These are phyloP conservation scores for Phasia obesa DNA, from an alignment of 2,888 invertebrate genomes.

Conservation along the genomic window DNA sequence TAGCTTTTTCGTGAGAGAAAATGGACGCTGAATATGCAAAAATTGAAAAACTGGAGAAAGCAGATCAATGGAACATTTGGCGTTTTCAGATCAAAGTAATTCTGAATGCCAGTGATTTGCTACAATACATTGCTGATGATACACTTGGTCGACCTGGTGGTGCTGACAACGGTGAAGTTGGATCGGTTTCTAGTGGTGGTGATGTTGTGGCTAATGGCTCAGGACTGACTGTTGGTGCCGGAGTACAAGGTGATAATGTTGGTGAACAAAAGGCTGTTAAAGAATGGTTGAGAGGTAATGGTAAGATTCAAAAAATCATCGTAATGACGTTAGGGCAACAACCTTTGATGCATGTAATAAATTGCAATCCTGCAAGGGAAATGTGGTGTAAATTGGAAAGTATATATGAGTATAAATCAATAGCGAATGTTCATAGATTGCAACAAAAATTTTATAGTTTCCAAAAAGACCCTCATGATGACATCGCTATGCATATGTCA, in stretches of 20 bases:
- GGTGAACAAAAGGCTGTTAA: constrained; percentile 11
- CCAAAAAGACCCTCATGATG: constrained; percentile 58
- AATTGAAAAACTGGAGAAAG: constrained; percentile 45
- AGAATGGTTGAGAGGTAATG: too few relatives aligned
- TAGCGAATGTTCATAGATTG: too few relatives aligned
- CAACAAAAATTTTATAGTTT: constrained; percentile 70
- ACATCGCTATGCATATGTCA: constrained; percentile 68
- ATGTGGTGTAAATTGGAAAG: constrained; percentile 59
- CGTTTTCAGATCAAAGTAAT: constrained; percentile 54
- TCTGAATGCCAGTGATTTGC: constrained; percentile 50
- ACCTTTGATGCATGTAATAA: constrained; percentile 48
- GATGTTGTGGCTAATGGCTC: neutral
- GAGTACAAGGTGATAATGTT: constrained; percentile 1
- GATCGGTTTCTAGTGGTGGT: neutral
- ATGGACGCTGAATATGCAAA: too few relatives aligned
- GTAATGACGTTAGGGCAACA: constrained; percentile 49
- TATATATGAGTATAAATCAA: constrained; percentile 58
- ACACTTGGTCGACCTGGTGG: neutral
- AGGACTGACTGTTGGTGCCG: neutral
- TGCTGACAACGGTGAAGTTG: neutral
- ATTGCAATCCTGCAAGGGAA: constrained; percentile 48
- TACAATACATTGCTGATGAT: constrained; percentile 38
- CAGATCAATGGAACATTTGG: constrained; percentile 54
- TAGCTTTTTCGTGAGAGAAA: too few relatives aligned
- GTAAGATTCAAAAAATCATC: too few relatives aligned